Conservation (phyloP, 1,140 invertebrate species). For the Caenorhabditis inopinata region DNA sequence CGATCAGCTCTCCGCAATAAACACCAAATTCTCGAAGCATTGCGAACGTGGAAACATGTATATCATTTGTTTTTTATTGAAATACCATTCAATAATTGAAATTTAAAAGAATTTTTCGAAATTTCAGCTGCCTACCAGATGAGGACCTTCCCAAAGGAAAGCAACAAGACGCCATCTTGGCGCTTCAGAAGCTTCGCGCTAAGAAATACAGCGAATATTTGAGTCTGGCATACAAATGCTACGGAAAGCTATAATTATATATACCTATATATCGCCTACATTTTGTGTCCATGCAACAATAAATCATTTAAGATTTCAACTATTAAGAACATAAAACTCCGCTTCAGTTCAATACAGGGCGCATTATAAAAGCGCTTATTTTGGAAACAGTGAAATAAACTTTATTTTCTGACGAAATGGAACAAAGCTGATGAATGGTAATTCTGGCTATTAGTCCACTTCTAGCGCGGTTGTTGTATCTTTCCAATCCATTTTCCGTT, state of each 20-base stretch:
- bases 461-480: too few relatives aligned
- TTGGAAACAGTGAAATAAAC: too few relatives aligned
- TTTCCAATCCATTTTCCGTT: too few relatives aligned
- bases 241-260: not conserved
- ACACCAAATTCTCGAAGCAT: slow-evolving; percentile 29
- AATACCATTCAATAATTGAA: not conserved
- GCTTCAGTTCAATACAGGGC: too few relatives aligned
- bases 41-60: slow-evolving; percentile 44
- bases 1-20: slow-evolving; percentile 9
- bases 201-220: slow-evolving; percentile 33
- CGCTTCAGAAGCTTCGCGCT: slow-evolving; percentile 19
- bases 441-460: too few relatives aligned
- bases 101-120: too few relatives aligned
- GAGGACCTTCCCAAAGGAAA: slow-evolving; percentile 39
- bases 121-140: slow-evolving; percentile 42
- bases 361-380: too few relatives aligned
- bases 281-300: too few relatives aligned
- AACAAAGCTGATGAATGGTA: too few relatives aligned
- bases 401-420: too few relatives aligned
- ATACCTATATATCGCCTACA: not conserved
- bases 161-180: slow-evolving; percentile 14
- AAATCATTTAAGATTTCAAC: too few relatives aligned
- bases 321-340: too few relatives aligned
- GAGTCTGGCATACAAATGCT: not conserved
- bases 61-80: not conserved